These are phyloP conservation scores for Leptosomus discolor DNA, from an alignment of 2,113 vertebrate species.

Conservation along the genomic window DNA sequence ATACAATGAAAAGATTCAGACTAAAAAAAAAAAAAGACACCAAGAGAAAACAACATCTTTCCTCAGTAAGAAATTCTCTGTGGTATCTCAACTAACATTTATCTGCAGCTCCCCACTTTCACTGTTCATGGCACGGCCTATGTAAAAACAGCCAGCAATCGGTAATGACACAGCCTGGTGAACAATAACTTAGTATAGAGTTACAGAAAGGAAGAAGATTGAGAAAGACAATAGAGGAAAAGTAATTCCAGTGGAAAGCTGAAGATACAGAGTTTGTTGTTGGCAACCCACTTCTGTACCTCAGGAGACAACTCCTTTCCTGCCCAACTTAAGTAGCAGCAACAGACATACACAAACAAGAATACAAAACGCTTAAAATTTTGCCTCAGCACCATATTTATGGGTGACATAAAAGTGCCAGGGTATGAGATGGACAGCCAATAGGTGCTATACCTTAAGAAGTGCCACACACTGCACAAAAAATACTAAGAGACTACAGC, in stretches of 20 bases:
- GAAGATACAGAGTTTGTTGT: neutral
- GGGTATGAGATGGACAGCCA: neutral
- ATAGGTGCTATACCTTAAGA: neutral
- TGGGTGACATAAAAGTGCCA: fast-evolving
- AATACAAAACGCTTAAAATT: neutral
- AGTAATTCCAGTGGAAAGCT: neutral
- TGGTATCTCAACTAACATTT: neutral
- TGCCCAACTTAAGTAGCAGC: neutral
- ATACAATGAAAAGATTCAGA: neutral
- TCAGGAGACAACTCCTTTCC: neutral
- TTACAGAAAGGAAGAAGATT: neutral
- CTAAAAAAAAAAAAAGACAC: neutral
- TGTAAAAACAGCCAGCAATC: neutral
- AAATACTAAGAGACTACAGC: neutral
- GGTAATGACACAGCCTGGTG: neutral
- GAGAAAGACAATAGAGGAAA: neutral
- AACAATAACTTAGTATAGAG: neutral
- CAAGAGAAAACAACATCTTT: neutral
- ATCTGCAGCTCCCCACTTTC: neutral
- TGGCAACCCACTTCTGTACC: neutral
- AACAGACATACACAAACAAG: neutral
- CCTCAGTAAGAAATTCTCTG: neutral
- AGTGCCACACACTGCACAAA: neutral
- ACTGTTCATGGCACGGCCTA: neutral
- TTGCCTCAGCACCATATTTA: neutral